A percentile compares a stretch with the other conserved stretches of the same genome.
Conservation (phyloP, 2,113 vertebrate species). For the Pygoscelis antarcticus region DNA sequence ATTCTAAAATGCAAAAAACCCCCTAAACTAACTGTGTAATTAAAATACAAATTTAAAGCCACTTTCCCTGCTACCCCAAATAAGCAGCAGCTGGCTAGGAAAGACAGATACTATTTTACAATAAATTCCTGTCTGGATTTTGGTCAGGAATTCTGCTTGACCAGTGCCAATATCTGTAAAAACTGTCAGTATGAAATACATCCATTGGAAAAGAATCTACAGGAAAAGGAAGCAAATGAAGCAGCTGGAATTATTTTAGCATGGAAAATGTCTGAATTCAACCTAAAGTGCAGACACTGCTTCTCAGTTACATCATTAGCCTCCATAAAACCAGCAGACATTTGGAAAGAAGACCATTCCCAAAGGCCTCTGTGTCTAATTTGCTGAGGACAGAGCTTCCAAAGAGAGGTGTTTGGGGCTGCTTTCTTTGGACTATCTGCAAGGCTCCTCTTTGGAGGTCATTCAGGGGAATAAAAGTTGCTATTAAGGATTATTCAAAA, state of each 20-base stretch:
- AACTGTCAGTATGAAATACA: not conserved
- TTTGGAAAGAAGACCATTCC: not conserved
- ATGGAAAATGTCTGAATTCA: constrained; percentile 16
- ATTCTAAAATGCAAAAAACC: not conserved
- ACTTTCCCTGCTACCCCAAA: not conserved
- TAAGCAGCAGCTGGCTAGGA: not conserved
- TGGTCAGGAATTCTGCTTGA: not conserved
- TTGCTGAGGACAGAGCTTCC: not conserved
- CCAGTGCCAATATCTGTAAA: not conserved
- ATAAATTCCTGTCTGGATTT: constrained; percentile 10
- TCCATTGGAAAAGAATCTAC: not conserved
- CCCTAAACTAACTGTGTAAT: not conserved
- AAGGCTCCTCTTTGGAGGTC: not conserved
- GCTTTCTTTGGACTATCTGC: not conserved
- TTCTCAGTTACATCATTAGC: not conserved
- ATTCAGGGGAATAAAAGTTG: not conserved
- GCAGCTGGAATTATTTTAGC: not conserved
- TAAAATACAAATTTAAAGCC: not conserved
- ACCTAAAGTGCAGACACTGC: not conserved
- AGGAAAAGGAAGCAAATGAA: constrained; percentile 19
- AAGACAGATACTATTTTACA: not conserved
- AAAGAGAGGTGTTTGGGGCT: not conserved
- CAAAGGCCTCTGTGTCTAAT: not conserved
- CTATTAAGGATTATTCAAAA: not conserved
- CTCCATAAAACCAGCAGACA: not conserved